A percentile compares a stretch with the other conserved stretches of the same genome.
Evolutionary conservation across 2,113 vertebrate species (phyloP).

Genomic region (Gasterosteus aculeatus): DNA sequence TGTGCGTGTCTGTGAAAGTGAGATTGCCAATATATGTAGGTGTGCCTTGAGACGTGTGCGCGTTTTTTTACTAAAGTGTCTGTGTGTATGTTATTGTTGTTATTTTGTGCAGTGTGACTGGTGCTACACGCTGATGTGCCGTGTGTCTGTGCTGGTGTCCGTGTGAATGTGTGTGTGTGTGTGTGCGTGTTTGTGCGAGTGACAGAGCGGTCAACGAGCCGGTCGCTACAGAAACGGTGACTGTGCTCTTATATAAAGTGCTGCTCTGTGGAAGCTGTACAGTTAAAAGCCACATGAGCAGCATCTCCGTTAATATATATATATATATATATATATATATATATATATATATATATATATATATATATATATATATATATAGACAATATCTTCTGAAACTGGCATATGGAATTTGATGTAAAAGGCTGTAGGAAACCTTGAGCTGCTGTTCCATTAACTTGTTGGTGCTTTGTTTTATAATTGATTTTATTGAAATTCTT

Average conservation of each 20-base stretch:
- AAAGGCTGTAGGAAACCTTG: neutral
- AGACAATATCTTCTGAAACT: neutral
- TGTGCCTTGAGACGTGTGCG: neutral
- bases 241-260: conserved; percentile 49
- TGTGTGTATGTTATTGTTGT: neutral
- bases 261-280: conserved; percentile 28
- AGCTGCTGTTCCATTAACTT: neutral
- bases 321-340: neutral
- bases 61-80: neutral
- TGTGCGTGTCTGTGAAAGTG: neutral
- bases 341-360: too few relatives aligned
- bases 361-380: neutral
- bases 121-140: neutral
- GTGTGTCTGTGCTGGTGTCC: neutral
- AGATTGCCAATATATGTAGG: neutral
- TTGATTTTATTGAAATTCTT: neutral
- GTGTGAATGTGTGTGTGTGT: conserved; percentile 3
- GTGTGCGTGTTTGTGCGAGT: conserved; percentile 25
- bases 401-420: neutral
- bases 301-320: neutral
- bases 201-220: conserved; percentile 47
- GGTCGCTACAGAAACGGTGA: conserved; percentile 40
- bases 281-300: conserved; percentile 12
- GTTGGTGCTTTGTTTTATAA: neutral
- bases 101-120: neutral